These are phyloP conservation scores for Eutrigla gurnardus DNA, from an alignment of 2,797 vertebrate genomes.

Conservation along the genomic window DNA sequence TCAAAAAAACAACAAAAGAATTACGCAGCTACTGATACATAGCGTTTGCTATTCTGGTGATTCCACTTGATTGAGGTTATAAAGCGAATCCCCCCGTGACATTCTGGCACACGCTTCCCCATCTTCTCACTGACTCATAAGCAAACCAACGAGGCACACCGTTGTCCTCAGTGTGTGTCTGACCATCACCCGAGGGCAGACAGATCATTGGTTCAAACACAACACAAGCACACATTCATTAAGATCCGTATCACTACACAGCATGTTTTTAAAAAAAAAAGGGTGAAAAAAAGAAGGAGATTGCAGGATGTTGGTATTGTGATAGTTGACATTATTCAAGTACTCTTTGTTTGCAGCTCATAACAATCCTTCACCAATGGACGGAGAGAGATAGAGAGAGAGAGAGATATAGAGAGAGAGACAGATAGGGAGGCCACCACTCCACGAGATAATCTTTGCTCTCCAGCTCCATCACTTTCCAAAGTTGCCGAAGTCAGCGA, in stretches of 20 bases:
- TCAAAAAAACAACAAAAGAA: conserved; percentile 34
- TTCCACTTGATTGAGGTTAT: conserved; percentile 78
- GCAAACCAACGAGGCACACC: conserved; percentile 47
- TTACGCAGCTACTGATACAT: conserved; percentile 51
- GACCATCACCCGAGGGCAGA: conserved; percentile 46
- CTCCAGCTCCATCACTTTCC: conserved; percentile 90
- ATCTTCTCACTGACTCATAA: conserved; percentile 46
- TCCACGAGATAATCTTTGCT: conserved; percentile 75
- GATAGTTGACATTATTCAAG: conserved; percentile 85
- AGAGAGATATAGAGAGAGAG: not conserved
- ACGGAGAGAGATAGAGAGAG: conserved; percentile 60
- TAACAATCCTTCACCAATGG: conserved; percentile 82
- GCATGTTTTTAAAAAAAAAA: conserved; percentile 45
- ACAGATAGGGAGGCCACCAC: conserved; percentile 62
- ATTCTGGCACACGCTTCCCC: conserved; percentile 61
- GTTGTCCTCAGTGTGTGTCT: conserved; percentile 35
- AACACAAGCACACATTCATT: conserved; percentile 61
- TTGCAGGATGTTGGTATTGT: conserved; percentile 70
- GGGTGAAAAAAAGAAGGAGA: conserved; percentile 47
- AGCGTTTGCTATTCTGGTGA: conserved; percentile 71
- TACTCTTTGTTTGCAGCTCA: conserved; percentile 87
- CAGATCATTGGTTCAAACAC: conserved; percentile 76
- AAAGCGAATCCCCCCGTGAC: conserved; percentile 66
- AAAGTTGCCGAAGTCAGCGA: conserved; percentile 99
- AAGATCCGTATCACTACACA: conserved; percentile 62